Evolutionary conservation across 1,140 invertebrate genomes (phyloP), one percentile per base, ranked within the genome.

Genomic region (Sipha flava): DNA sequence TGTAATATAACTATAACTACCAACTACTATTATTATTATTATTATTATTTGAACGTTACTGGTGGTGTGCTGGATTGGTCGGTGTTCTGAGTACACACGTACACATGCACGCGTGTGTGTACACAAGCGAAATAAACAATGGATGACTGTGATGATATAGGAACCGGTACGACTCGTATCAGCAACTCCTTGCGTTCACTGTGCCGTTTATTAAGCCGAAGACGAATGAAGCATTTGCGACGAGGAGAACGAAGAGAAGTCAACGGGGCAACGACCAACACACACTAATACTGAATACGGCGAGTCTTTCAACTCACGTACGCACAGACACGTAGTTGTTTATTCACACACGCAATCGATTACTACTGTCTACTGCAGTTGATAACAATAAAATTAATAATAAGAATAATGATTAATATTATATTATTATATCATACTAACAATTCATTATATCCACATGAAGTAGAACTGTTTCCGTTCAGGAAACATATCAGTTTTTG

Each of bases 201-300:
- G n/a, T n/a, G n/a, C n/a, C n/a, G n/a, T n/a, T n/a, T n/a, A n/a
- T n/a, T n/a, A n/a, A 12, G 31, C n/a, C 7, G 18, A 23, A 64
- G 62, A 64, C 62, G 59, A 64, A 64, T 29, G n/a, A 18, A 12
- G 14, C 18, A 7, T 9, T 10, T 40, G 4, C 59, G 59, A 34
- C 16, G 18, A 40, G 3, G 64, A 45, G 16, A 18, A 68, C 64
- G 59, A 66, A 66, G 62, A 26, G 40, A 26, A 68, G n/a, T 40
- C n/a, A 21, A 64, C 62, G n/a, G 34, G 64, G 21, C 64, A 68
- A 68, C 64, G 64, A 68, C 64, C 64, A 68, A 43, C 37, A 68
- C 64, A 68, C 64, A 68, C 14, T 16, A 26, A 18, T 59, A 31
- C 16, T 9, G 4, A 6, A 29, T 16, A 18, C 14, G 14, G 16